Base-by-base conservation (phyloP, 2,113 vertebrate genomes). In the Callithrix jacchus region DNA sequence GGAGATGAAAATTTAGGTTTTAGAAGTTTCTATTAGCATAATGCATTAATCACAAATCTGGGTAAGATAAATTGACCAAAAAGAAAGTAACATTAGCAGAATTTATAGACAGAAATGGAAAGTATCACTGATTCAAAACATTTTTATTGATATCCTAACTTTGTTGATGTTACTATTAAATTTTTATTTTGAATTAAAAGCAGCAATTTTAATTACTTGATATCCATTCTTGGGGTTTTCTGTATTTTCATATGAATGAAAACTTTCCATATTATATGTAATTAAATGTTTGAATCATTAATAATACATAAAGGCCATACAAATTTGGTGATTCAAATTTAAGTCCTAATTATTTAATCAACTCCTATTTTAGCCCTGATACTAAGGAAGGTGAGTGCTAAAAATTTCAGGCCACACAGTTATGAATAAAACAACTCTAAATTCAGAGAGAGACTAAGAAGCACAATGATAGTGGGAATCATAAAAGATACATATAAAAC, bases 161-260 rank as follows among this genome's bases (percentile, higher is more conserved):
- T 85, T 37, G 18, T 64, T 61, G 85, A 92, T 71, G 23, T 32
- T 86, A 80, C 12, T 86, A 47, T 70, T 73, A 37, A 27, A 80
- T 52, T 89, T 93, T 81, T 79, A 93, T 89, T 91, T 94, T 35
- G 52, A 93, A 94, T 49, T 92, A 54, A 96, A 96, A 95, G 76
- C 21, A 81, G 27, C 10, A 42, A 49, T 49, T 79, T 35, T 30
- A 42, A 73, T 47, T 54, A 90, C 27, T 80, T 87, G 87, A 84
- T 88, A 96, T 87, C 87, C 27, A 87, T 88, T 93, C 45, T 85
- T 91, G 85, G n/a, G 9, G 35, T 16, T 40, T 86, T 74, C 82
- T 89, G 5, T 21, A 74, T 81, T 85, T 91, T 21, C 8, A 21
- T 71, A 45, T 84, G 83, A 80, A 85, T 77, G 85, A 76, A 88